phyloP scores from a whole-genome alignment of 2,113 vertebrate species.

The Apus apus region DNA sequence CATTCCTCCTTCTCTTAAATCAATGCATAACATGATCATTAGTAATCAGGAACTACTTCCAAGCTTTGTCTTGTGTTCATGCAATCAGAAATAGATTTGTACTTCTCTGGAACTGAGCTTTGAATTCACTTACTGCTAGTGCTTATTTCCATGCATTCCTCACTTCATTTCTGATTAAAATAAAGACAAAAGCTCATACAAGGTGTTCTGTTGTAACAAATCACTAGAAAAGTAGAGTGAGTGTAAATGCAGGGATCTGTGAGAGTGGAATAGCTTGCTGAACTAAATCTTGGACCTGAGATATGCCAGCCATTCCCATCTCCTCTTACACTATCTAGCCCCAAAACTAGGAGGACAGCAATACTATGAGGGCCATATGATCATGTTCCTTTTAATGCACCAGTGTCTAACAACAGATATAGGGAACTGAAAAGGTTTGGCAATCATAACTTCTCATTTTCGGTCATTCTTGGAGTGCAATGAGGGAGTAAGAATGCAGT shows the following conservation, averaged over 20 bases:
- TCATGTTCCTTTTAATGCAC: not conserved
- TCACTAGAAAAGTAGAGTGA: not conserved
- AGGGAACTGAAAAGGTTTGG: not conserved
- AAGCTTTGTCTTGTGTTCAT: conserved; percentile 15
- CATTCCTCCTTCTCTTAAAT: not conserved
- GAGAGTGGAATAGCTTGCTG: not conserved
- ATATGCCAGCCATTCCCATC: not conserved
- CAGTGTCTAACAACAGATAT: not conserved
- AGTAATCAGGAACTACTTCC: conserved; percentile 33
- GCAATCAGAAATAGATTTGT: conserved; percentile 43
- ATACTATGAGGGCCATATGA: not conserved
- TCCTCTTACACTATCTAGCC: not conserved
- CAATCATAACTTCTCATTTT: not conserved
- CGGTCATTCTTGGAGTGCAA: not conserved
- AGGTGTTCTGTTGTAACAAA: not conserved
- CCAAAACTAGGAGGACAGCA: not conserved
- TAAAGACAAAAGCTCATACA: not conserved
- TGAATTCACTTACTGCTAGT: not conserved
- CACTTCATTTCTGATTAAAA: not conserved
- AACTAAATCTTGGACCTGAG: not conserved
- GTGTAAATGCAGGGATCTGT: not conserved
- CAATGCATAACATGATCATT: conserved; percentile 17
- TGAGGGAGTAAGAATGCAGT: not conserved
- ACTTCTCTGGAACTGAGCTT: not conserved
- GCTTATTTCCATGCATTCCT: not conserved